Conservation (phyloP, 2,888 invertebrate genomes). For the Beris morrisii region DNA sequence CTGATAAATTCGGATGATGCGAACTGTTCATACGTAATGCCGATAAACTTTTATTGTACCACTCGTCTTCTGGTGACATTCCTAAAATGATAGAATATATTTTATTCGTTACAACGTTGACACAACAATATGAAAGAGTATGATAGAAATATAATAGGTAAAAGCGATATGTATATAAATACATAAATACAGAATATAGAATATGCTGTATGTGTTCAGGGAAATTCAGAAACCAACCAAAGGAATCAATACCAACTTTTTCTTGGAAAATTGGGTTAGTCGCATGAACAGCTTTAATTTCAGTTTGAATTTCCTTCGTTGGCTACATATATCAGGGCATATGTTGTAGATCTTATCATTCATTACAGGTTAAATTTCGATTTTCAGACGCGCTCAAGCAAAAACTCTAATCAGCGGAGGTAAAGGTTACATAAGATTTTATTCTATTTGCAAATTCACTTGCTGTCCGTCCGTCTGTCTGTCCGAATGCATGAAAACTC, state of each 20-base stretch:
- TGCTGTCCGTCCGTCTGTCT: no score
- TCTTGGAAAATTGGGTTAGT: conserved; percentile 32
- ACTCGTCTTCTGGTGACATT: conserved; percentile 92
- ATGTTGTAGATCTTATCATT: neutral
- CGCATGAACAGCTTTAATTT: conserved; percentile 27
- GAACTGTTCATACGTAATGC: conserved; percentile 96
- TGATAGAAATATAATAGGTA: conserved; percentile 10
- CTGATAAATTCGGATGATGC: conserved; percentile 91
- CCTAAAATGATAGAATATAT: conserved; percentile 60
- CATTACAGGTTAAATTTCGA: no score
- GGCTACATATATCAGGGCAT: neutral
- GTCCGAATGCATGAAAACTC: no score
- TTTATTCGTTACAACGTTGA: neutral
- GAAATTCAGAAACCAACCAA: neutral
- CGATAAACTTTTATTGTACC: conserved; percentile 98
- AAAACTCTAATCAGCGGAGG: no score
- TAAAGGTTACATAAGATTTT: no score
- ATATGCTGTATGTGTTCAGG: no score
- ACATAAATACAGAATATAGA: no score
- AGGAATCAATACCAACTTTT: conserved; percentile 32
- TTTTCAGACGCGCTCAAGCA: no score
- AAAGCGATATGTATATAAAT: no score
- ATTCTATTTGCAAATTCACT: no score
- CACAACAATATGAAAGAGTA: conserved; percentile 1
- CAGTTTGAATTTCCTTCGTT: neutral